Evolutionary conservation across 2,888 invertebrate species (phyloP).

Genomic region (Nomada ruficornis): DNA sequence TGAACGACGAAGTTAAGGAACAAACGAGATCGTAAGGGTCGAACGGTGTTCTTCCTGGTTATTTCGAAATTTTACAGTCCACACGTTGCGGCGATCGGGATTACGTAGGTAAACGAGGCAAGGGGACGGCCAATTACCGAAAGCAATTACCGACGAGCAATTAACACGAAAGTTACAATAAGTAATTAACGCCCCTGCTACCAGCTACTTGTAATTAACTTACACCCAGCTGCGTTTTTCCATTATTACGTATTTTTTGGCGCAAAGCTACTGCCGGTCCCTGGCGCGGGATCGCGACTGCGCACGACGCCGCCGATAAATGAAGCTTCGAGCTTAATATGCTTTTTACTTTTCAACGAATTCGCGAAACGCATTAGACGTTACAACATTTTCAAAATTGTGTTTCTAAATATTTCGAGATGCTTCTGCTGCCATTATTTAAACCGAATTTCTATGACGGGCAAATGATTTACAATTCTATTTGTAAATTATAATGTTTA

Average conservation of each 20-base stretch:
- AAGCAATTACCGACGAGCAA: conserved; percentile 79
- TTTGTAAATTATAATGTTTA: too few relatives aligned
- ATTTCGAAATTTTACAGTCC: conserved; percentile 62
- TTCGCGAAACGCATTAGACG: conserved; percentile 8
- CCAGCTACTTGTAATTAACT: conserved; percentile 79
- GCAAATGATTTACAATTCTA: too few relatives aligned
- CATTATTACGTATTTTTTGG: conserved; percentile 73
- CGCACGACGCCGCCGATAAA: conserved; percentile 38
- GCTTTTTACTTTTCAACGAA: not conserved
- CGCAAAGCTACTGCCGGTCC: conserved; percentile 55
- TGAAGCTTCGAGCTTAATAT: conserved; percentile 12
- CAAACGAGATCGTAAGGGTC: not conserved
- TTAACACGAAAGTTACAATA: conserved; percentile 81
- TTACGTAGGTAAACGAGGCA: conserved; percentile 62
- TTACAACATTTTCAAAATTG: not conserved
- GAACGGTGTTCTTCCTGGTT: conserved; percentile 9
- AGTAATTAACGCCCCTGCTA: conserved; percentile 78
- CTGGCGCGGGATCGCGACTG: conserved; percentile 55
- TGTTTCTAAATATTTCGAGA: too few relatives aligned
- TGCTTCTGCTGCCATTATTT: too few relatives aligned
- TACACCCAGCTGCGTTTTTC: conserved; percentile 73
- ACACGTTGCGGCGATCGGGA: conserved; percentile 42
- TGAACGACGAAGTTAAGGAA: conserved; percentile 17
- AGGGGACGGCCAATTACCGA: conserved; percentile 76
- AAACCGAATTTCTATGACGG: too few relatives aligned